Conservation (phyloP, 2,797 vertebrate species). For the Alosa sapidissima region DNA sequence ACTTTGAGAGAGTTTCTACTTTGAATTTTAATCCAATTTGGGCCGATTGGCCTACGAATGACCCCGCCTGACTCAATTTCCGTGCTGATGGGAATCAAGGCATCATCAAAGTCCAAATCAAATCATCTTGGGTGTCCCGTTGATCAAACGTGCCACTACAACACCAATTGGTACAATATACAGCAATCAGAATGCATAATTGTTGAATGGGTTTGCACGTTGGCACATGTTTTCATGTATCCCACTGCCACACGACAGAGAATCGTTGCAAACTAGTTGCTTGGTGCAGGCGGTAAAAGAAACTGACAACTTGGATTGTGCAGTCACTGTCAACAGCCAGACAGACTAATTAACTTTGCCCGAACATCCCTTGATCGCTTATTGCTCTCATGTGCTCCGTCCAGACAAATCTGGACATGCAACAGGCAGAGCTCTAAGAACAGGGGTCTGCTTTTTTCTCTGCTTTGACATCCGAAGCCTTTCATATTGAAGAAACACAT, state of each 20-base stretch:
- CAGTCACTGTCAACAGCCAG: conserved; percentile 52
- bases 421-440: neutral
- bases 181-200: conserved; percentile 50
- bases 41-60: conserved; percentile 76
- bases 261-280: conserved; percentile 37
- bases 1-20: conserved; percentile 73
- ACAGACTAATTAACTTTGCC: conserved; percentile 60
- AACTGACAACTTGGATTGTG: conserved; percentile 63
- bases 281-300: conserved; percentile 37
- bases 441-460: conserved; percentile 5
- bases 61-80: conserved; percentile 75
- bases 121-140: conserved; percentile 70
- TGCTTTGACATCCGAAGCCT: neutral
- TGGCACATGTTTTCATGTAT: neutral
- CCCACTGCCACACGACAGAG: neutral
- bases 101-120: conserved; percentile 75
- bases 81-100: conserved; percentile 76
- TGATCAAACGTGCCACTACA: conserved; percentile 70
- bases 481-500: neutral
- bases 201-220: conserved; percentile 56
- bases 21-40: conserved; percentile 79
- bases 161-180: conserved; percentile 69
- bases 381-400: conserved; percentile 68
- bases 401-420: neutral
- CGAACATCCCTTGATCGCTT: conserved; percentile 57